Base-by-base conservation (phyloP, 37 sponge, comb jelly and placozoan species). In the Cliona cf. orientalis region DNA sequence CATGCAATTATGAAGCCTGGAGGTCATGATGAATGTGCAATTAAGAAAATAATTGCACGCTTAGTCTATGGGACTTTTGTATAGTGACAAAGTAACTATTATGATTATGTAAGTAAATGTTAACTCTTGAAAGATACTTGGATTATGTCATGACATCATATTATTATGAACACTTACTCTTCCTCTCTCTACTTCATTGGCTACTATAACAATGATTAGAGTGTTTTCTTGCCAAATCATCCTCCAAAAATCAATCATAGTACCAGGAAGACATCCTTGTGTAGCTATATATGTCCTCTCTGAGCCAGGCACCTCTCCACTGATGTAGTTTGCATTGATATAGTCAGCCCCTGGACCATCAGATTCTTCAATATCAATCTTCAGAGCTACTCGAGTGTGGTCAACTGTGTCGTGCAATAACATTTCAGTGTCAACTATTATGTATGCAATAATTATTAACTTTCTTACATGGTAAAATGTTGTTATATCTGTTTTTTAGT, bases 401-500 rank as follows among this genome's bases (percentile, higher is more conserved):
- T 96, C 97, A 81, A 92, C 94, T 93, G 69, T 32, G 46, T 38
- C 34, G 22, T 26, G 35, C 3, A 3, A 25, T 46, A 35, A 31
- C 35, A 34, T 29, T 28, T 4, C 23, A n/a, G 3, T 31, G 58
- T 3, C 22, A 39, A 34, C 14, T 56, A 22, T 3, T 33, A 1
- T 9, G 33, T 56, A 11, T 26, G 58, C 17, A 11, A 6, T n/a
- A n/a, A n/a, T n/a, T n/a, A n/a, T n/a, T n/a, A n/a, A 56, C 28
- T 31, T 1, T 40, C 94, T 79, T 42, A 93, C 94, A 95, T 14
- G 95, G 95, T 14, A 95, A 46, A 56, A 95, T 91, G 75, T 95
- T 95, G 80, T 95, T 95, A 84, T 95, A 95, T 76, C 95, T 78
- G 89, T 98, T 98, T 76, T 98, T 98, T n/a, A 90, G 64, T 43